Evolutionary conservation across 2,113 vertebrate species (phyloP).

Genomic region (Zapus hudsonius): DNA sequence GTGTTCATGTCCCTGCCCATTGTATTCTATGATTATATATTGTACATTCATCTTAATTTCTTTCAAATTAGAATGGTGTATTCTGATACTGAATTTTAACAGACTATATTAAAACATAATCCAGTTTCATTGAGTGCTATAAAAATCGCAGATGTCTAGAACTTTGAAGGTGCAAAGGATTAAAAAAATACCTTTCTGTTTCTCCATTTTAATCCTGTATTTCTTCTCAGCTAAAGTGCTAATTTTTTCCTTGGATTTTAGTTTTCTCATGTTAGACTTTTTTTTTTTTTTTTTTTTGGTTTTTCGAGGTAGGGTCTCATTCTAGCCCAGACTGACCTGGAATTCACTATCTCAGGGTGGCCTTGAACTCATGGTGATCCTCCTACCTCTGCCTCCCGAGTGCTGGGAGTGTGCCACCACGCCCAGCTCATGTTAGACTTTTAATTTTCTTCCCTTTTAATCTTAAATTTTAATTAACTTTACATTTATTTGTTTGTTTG

Average conservation of each 20-base stretch:
- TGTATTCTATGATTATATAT: not conserved
- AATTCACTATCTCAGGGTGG: too few relatives aligned
- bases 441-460: not conserved
- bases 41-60: not conserved
- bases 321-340: too few relatives aligned
- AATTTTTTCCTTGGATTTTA: constrained; percentile 1
- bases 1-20: not conserved
- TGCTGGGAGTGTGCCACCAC: too few relatives aligned
- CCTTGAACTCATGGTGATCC: too few relatives aligned
- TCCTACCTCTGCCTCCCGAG: too few relatives aligned
- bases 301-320: too few relatives aligned
- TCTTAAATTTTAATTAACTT: not conserved
- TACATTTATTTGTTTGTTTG: not conserved
- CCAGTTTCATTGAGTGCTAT: not conserved
- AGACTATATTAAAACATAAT: not conserved
- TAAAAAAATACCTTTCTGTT: not conserved
- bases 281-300: too few relatives aligned
- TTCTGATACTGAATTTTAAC: constrained; percentile 29
- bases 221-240: constrained; percentile 26
- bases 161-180: not conserved
- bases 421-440: too few relatives aligned
- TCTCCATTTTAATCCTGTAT: not conserved
- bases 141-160: not conserved
- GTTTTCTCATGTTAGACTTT: constrained; percentile 1
- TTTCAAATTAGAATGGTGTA: not conserved